phyloP scores from a whole-genome alignment of 2,797 vertebrate genomes.

The Chiloscyllium punctatum region DNA sequence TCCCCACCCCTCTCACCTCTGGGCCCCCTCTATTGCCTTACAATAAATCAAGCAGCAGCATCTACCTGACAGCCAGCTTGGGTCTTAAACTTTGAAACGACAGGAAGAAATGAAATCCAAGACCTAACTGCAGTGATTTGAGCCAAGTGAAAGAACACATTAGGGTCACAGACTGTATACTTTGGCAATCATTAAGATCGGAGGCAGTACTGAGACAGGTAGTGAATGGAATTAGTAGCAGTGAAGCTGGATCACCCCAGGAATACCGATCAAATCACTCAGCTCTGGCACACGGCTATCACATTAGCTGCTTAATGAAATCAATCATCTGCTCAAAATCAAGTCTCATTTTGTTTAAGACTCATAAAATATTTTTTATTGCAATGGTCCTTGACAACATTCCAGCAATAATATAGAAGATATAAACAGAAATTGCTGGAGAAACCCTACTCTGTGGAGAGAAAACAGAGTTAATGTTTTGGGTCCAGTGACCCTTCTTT shows the following conservation, averaged over 20 bases:
- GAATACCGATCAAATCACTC: not conserved
- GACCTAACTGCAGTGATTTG: not conserved
- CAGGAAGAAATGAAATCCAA: not conserved
- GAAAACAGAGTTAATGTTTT: no score
- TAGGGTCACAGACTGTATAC: not conserved
- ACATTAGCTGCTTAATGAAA: not conserved
- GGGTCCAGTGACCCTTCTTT: no score
- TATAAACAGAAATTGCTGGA: no score
- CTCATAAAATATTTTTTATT: not conserved
- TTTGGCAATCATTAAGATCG: not conserved
- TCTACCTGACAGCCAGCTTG: not conserved
- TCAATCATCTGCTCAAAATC: not conserved
- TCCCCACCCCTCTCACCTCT: no score
- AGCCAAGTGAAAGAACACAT: not conserved
- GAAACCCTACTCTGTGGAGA: no score
- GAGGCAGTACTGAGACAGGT: not conserved
- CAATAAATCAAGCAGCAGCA: not conserved
- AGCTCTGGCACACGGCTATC: not conserved
- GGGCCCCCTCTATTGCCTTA: no score
- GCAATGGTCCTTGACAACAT: not conserved
- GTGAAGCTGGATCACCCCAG: not conserved
- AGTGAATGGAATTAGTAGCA: not conserved
- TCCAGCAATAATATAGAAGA: no score
- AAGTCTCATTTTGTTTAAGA: not conserved
- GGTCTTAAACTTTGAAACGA: not conserved